Evolutionary conservation across 2,888 invertebrate genomes (phyloP).

Genomic region (Cataglyphis altisquamis): DNA sequence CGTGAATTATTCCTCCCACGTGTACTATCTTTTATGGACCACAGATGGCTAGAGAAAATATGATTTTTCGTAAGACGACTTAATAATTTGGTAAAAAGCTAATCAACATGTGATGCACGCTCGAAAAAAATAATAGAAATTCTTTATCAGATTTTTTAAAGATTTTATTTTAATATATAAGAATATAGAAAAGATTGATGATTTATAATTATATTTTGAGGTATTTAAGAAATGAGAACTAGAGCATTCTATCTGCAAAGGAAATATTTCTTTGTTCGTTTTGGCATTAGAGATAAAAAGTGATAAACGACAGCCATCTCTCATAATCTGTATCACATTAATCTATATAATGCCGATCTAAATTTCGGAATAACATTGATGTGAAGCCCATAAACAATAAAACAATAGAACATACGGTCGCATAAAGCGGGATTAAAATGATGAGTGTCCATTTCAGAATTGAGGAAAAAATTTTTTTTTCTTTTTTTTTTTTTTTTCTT

Average conservation of each 20-base stretch:
- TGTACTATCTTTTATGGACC: not conserved
- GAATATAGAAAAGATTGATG: not conserved
- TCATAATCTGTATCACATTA: slow-evolving; percentile 39
- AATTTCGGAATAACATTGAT: slow-evolving; percentile 35
- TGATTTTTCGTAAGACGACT: not conserved
- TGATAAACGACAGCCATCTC: slow-evolving; percentile 48
- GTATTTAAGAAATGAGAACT: slow-evolving; percentile 13
- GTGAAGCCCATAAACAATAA: not conserved
- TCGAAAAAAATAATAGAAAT: not conserved
- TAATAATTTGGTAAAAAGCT: not conserved
- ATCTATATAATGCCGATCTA: slow-evolving; percentile 44
- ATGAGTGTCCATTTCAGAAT: not conserved
- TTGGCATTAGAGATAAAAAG: slow-evolving; percentile 41
- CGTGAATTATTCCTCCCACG: slow-evolving; percentile 22
- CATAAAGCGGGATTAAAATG: not conserved
- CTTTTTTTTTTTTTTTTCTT: not conserved
- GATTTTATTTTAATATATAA: not conserved
- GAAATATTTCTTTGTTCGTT: not conserved
- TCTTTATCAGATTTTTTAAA: not conserved
- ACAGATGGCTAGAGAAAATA: not conserved
- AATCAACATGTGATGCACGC: not conserved
- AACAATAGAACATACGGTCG: slow-evolving; percentile 1
- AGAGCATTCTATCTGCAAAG: not conserved
- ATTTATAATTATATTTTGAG: slow-evolving; percentile 19
- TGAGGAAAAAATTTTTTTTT: not conserved